Percentiles rank a stretch among this genome's conserved stretches.
phyloP scores from a whole-genome alignment of 2,113 vertebrate species.

The Thunnus thynnus region DNA sequence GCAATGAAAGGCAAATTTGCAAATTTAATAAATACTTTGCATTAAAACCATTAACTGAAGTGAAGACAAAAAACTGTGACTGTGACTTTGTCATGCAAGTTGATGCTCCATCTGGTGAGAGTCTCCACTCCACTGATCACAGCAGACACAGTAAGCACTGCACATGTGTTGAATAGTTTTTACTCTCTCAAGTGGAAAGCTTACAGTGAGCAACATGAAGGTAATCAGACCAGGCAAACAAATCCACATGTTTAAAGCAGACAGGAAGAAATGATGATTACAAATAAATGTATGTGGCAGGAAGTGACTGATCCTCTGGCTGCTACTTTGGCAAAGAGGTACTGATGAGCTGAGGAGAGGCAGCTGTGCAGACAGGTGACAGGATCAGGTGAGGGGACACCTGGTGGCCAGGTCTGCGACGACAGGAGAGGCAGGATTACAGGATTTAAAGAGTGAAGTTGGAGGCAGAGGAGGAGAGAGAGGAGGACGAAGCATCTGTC shows the following conservation, averaged over 20 bases:
- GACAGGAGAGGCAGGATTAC: conserved; percentile 40
- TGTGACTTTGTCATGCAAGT: not conserved
- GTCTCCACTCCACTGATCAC: not conserved
- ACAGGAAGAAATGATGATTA: not conserved
- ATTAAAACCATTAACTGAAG: not conserved
- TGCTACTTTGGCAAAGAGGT: not conserved
- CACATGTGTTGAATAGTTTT: not conserved
- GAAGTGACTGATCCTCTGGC: conserved; percentile 14
- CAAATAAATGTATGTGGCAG: not conserved
- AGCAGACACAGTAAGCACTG: not conserved
- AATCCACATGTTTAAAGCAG: conserved; percentile 31
- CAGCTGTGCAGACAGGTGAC: not conserved
- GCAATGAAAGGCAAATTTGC: not conserved
- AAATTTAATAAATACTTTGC: not conserved
- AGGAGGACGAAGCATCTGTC: conserved; percentile 8
- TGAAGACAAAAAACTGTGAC: not conserved
- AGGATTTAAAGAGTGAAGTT: conserved; percentile 42
- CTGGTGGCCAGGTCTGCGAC: conserved; percentile 13
- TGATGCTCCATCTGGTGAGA: not conserved
- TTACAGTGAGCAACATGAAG: not conserved
- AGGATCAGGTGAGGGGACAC: conserved; percentile 10
- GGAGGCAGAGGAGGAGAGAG: conserved; percentile 24
- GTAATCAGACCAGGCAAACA: conserved; percentile 2
- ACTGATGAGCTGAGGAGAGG: not conserved
- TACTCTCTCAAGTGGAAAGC: not conserved